phyloP scores from a whole-genome alignment of 1,140 invertebrate species.

The Phymastichus coffea region DNA sequence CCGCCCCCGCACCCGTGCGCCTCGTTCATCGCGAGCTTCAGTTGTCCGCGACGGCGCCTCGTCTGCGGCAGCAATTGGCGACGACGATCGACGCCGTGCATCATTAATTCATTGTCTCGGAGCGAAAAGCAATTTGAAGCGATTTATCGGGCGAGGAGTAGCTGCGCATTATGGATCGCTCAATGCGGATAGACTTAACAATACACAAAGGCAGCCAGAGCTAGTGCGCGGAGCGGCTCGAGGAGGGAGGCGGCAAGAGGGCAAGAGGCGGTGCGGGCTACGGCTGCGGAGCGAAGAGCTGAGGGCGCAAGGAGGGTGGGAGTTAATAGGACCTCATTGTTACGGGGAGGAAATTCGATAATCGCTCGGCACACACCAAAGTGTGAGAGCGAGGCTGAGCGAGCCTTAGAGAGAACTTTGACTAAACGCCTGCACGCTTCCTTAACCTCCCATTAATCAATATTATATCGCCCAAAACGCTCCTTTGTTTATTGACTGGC shows the following conservation, averaged over 20 bases:
- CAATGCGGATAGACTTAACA: conserved; percentile 56
- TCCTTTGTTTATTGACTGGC: conserved; percentile 58
- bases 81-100: conserved; percentile 19
- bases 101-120: conserved; percentile 35
- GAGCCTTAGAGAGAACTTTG: conserved; percentile 56
- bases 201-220: conserved; percentile 51
- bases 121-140: conserved; percentile 48
- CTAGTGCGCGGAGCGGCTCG: neutral
- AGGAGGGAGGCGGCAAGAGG: neutral
- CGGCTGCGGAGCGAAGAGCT: conserved; percentile 32
- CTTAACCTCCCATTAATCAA: conserved; percentile 60
- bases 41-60: neutral
- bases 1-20: too few species aligned
- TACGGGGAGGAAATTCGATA: conserved; percentile 58
- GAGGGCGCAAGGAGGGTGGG: conserved; percentile 44
- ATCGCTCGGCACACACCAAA: conserved; percentile 53
- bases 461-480: conserved; percentile 57
- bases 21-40: neutral
- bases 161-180: conserved; percentile 53
- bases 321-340: conserved; percentile 60
- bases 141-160: conserved; percentile 51
- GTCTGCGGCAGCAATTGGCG: neutral
- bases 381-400: conserved; percentile 30
- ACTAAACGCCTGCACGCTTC: conserved; percentile 58
- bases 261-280: conserved; percentile 36